Percentiles rank a stretch among this genome's conserved stretches.
These are phyloP conservation scores for Metaphire vulgaris DNA, from an alignment of 1,140 invertebrate species.

Conservation along the genomic window DNA sequence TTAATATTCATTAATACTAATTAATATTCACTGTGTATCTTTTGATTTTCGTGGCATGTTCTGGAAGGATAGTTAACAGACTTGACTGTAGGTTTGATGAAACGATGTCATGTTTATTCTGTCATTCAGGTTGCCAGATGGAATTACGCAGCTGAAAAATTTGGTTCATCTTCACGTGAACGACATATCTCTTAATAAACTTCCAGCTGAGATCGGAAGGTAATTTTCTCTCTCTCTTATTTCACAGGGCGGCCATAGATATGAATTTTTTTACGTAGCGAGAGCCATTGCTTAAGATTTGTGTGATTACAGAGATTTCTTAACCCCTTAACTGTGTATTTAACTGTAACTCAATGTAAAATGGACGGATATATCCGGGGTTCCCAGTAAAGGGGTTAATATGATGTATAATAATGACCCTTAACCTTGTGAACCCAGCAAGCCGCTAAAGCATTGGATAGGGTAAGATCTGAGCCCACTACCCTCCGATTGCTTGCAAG, in stretches of 20 bases:
- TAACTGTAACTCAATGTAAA: too few species aligned
- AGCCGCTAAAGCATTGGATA: background rate
- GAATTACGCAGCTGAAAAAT: conserved; percentile 86
- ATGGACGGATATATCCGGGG: too few species aligned
- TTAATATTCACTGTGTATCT: too few species aligned
- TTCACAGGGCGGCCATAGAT: background rate
- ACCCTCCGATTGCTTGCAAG: background rate
- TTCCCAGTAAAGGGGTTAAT: too few species aligned
- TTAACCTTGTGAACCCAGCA: background rate
- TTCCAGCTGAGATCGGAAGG: conserved; percentile 92
- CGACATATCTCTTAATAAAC: conserved; percentile 90
- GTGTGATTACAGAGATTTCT: too few species aligned
- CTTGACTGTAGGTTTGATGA: background rate
- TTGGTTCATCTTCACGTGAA: conserved; percentile 90
- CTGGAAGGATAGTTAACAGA: background rate
- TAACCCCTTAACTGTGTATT: too few species aligned
- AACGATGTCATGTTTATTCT: conserved; percentile 31
- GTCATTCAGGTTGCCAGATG: conserved; percentile 71
- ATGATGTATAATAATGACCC: background rate
- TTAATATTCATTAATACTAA: background rate
- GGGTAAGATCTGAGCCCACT: background rate
- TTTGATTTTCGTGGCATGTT: too few species aligned
- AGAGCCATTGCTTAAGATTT: background rate
- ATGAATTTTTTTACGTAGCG: background rate
- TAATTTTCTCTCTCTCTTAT: conserved; percentile 51